phyloP scores from a whole-genome alignment of 2,797 vertebrate species.

The Buphagus erythrorhynchus region DNA sequence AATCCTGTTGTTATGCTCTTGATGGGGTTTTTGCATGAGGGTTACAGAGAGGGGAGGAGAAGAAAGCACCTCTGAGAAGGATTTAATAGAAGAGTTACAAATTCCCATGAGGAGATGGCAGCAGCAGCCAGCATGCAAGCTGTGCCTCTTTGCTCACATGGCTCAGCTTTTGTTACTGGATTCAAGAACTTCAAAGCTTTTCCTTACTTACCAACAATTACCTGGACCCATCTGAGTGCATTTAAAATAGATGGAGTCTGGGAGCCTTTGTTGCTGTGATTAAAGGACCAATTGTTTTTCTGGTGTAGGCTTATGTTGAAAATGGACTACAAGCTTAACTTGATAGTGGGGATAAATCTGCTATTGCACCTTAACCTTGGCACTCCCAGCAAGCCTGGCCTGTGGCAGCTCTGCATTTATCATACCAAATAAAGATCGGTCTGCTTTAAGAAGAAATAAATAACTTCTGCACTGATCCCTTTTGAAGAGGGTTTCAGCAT shows the following conservation, averaged over 20 bases:
- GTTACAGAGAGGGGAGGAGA: background rate
- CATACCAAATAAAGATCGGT: background rate
- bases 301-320: background rate
- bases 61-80: background rate
- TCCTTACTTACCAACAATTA: background rate
- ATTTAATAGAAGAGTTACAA: background rate
- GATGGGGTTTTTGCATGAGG: background rate
- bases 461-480: background rate
- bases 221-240: background rate
- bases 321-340: background rate
- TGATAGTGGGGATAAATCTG: background rate
- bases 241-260: background rate
- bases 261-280: background rate
- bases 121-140: background rate
- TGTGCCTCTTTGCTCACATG: fast-evolving
- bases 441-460: background rate
- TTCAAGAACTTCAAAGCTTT: background rate
- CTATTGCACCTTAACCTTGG: background rate
- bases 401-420: background rate
- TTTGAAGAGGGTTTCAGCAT: background rate
- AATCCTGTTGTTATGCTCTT: background rate
- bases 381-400: background rate
- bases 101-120: fast-evolving
- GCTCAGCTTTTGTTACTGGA: background rate
- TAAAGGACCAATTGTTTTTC: background rate